A percentile compares a stretch with the other conserved stretches of the same genome.
phyloP scores from a whole-genome alignment of 2,113 vertebrate species.

The Phalacrocorax pelagicus region DNA sequence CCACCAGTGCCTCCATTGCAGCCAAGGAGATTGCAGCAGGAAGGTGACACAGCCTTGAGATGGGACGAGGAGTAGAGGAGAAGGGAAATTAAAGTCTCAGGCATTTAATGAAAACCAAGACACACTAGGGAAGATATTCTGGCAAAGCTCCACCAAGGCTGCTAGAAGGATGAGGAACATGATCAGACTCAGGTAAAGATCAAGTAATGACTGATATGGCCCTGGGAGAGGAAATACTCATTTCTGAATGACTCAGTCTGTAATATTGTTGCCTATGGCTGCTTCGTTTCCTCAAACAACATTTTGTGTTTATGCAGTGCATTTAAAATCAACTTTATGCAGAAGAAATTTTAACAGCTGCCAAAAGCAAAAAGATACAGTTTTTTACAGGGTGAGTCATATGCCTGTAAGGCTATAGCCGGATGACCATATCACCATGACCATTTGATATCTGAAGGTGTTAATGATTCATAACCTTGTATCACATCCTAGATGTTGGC shows the following conservation, averaged over 20 bases:
- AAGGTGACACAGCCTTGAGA: not conserved
- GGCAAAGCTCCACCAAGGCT: not conserved
- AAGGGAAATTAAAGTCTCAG: not conserved
- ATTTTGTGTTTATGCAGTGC: not conserved
- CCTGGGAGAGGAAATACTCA: not conserved
- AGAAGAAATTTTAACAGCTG: not conserved
- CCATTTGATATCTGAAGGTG: not conserved
- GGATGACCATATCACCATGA: not conserved
- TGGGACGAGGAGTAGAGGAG: not conserved
- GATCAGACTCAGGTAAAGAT: not conserved
- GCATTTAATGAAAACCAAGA: not conserved
- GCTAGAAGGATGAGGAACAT: not conserved
- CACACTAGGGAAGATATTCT: not conserved
- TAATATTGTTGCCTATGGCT: not conserved
- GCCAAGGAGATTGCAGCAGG: not conserved
- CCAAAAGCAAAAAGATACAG: not conserved
- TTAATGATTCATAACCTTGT: not conserved
- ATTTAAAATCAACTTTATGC: not conserved
- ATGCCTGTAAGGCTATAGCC: not conserved
- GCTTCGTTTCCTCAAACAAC: not conserved
- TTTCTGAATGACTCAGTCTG: not conserved
- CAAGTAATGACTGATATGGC: not conserved
- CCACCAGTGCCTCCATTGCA: accelerated
- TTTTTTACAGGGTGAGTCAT: not conserved
- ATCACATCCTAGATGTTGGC: not conserved